These are phyloP conservation scores for Asarcornis scutulata DNA, from an alignment of 2,113 vertebrate species.

Conservation along the genomic window DNA sequence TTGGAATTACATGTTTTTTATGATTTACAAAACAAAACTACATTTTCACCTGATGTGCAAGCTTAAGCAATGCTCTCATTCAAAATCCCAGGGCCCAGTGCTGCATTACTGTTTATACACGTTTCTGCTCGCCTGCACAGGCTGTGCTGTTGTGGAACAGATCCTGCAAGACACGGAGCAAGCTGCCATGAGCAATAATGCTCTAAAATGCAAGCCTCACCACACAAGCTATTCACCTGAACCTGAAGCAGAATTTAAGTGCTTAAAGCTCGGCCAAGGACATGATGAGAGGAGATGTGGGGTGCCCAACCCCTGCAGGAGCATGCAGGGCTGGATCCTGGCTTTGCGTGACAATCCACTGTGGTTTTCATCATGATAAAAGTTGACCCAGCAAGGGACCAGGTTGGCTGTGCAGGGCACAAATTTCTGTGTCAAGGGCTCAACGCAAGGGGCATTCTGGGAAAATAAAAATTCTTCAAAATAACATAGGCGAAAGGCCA, in stretches of 20 bases:
- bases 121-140: neutral
- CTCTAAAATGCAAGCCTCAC: neutral
- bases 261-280: neutral
- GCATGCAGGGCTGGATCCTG: neutral
- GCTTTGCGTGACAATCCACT: neutral
- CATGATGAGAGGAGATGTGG: rapidly evolving
- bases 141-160: neutral
- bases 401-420: neutral
- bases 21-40: neutral
- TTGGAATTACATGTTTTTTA: neutral
- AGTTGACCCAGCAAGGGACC: neutral
- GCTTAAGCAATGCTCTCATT: neutral
- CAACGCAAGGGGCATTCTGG: neutral
- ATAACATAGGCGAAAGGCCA: neutral
- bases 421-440: neutral
- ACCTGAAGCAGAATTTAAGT: neutral
- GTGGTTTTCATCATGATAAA: neutral
- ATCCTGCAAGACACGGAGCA: neutral
- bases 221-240: neutral
- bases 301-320: neutral
- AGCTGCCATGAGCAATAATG: neutral
- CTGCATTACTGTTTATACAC: neutral
- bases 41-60: neutral
- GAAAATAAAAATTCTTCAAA: neutral
- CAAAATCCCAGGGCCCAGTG: rapidly evolving